Evolutionary conservation across 2,113 vertebrate genomes (phyloP).

Genomic region (Dicentrarchus labrax): DNA sequence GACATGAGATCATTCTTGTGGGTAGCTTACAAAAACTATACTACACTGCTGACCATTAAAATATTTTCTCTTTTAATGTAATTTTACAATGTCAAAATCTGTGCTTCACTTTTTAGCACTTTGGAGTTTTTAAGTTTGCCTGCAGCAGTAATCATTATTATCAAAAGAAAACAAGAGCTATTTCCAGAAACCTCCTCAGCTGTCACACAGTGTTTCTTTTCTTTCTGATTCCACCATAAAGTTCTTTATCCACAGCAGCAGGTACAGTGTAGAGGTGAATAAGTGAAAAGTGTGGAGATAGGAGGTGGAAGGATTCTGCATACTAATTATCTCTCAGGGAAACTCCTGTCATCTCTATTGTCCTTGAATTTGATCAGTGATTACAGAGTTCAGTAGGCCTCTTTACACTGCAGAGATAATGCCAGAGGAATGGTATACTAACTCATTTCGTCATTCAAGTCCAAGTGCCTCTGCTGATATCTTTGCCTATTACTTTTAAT

Average conservation of each 20-base stretch:
- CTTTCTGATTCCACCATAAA: neutral
- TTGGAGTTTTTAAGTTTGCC: neutral
- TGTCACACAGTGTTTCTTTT: neutral
- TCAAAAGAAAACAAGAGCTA: slow-evolving; percentile 6
- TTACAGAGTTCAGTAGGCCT: neutral
- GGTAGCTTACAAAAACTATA: slow-evolving; percentile 14
- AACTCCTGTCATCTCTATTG: neutral
- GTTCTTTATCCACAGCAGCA: neutral
- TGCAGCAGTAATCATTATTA: slow-evolving; percentile 5
- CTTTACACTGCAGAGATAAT: neutral
- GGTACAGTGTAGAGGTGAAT: neutral
- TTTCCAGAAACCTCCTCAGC: slow-evolving; percentile 23
- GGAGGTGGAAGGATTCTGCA: neutral
- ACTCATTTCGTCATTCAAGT: neutral
- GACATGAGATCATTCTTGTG: slow-evolving; percentile 1
- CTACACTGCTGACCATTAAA: slow-evolving; percentile 7
- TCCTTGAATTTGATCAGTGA: neutral
- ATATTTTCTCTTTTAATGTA: neutral
- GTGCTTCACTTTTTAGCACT: slow-evolving; percentile 18
- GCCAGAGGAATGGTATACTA: neutral
- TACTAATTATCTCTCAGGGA: neutral
- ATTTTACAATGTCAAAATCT: neutral
- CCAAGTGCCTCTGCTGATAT: neutral
- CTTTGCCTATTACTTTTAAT: neutral
- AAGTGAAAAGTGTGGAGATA: neutral